These are phyloP conservation scores for Colaptes auratus DNA, from an alignment of 2,113 vertebrate genomes.

Conservation along the genomic window DNA sequence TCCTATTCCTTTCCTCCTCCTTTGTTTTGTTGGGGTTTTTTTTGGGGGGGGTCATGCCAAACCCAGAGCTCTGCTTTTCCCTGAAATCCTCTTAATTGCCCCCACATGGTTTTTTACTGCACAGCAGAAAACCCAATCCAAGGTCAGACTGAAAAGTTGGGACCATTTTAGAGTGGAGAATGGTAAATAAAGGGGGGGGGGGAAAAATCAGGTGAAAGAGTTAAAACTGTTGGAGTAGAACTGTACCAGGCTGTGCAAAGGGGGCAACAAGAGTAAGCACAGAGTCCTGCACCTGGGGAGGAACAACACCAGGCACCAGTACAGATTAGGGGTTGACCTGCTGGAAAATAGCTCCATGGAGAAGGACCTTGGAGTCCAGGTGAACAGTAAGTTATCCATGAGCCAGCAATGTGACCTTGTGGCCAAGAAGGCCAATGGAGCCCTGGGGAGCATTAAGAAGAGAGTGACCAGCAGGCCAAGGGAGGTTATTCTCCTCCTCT, in stretches of 20 bases:
- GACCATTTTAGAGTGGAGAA: neutral
- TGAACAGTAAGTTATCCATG: too few relatives aligned
- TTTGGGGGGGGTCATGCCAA: neutral
- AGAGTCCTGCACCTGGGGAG: too few relatives aligned
- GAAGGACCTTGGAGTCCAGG: too few relatives aligned
- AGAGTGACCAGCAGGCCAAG: too few relatives aligned
- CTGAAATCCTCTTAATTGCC: neutral
- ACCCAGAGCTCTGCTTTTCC: neutral
- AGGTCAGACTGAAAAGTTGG: neutral
- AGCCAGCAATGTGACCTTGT: too few relatives aligned
- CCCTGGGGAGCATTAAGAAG: too few relatives aligned
- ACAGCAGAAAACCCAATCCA: neutral
- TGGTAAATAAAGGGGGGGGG: neutral
- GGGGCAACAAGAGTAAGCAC: neutral
- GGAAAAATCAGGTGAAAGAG: neutral
- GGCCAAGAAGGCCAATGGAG: too few relatives aligned
- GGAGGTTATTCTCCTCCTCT: too few relatives aligned
- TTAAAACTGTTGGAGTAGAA: neutral
- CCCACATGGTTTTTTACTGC: neutral
- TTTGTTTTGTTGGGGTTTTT: neutral
- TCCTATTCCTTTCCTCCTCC: neutral
- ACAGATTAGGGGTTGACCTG: too few relatives aligned
- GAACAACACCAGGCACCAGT: too few relatives aligned
- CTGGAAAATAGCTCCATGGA: too few relatives aligned
- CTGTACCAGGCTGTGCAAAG: neutral